Evolutionary conservation across 1,140 invertebrate species (phyloP).

Genomic region (Rhyzopertha dominica): DNA sequence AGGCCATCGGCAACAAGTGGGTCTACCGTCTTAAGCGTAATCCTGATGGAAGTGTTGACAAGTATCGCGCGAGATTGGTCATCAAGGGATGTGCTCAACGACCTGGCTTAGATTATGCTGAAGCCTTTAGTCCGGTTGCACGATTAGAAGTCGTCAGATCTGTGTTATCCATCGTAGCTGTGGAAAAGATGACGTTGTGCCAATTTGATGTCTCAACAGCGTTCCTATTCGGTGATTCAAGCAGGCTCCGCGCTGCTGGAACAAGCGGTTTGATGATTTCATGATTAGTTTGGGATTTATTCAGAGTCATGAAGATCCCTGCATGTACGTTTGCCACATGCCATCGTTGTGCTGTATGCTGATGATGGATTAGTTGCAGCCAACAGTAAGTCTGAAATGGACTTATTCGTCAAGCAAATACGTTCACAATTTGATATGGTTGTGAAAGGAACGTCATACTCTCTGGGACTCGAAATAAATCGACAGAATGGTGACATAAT

Average conservation of each 20-base stretch:
- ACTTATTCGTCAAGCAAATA: too few species aligned
- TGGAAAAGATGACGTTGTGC: constrained; percentile 32
- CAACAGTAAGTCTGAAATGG: too few species aligned
- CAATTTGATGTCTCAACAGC: constrained; percentile 47
- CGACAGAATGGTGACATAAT: too few species aligned
- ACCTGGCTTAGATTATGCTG: constrained; percentile 42
- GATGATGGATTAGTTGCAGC: constrained; percentile 46
- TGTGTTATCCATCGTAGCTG: constrained; percentile 40
- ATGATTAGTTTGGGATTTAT: constrained; percentile 40
- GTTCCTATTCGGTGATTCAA: constrained; percentile 41
- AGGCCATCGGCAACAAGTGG: constrained; percentile 24
- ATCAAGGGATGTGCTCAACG: constrained; percentile 35
- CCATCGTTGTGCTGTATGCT: constrained; percentile 46
- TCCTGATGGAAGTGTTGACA: neutral
- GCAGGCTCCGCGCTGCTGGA: constrained; percentile 44
- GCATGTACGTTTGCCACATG: constrained; percentile 39
- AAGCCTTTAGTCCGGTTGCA: constrained; percentile 46
- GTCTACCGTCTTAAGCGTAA: constrained; percentile 20
- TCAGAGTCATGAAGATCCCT: constrained; percentile 37
- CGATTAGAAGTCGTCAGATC: constrained; percentile 40
- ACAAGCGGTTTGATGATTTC: constrained; percentile 26
- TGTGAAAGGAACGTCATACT: too few species aligned
- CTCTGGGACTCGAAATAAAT: too few species aligned
- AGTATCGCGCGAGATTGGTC: too few species aligned
- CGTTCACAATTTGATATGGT: too few species aligned